Conservation (phyloP, 2,113 vertebrate genomes). For the Acrocephalus arundinaceus region DNA sequence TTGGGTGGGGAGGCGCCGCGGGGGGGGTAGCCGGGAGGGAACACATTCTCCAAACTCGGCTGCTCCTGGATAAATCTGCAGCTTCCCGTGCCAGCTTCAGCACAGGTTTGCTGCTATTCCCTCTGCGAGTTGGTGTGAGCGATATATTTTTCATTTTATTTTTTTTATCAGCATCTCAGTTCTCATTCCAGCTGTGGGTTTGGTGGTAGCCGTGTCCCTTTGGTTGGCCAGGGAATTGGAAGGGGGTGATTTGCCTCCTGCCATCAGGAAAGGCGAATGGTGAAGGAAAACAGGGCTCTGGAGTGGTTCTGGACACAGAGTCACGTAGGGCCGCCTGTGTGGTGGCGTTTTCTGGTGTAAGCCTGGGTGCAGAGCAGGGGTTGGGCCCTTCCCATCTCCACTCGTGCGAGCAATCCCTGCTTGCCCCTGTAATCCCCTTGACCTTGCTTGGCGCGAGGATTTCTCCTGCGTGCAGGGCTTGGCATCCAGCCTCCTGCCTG, state of each 20-base stretch:
- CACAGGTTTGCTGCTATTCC: neutral
- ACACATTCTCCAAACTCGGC: neutral
- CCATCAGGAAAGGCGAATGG: rapidly evolving
- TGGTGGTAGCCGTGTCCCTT: rapidly evolving
- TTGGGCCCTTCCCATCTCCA: neutral
- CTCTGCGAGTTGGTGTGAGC: neutral
- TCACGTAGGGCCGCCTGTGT: rapidly evolving
- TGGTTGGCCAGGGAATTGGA: rapidly evolving
- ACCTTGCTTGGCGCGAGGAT: neutral
- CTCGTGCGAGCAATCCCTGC: neutral
- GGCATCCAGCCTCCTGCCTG: neutral
- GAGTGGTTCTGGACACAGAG: neutral
- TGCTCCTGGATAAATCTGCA: neutral
- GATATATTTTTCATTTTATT: neutral
- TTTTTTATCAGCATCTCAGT: neutral
- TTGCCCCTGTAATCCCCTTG: neutral
- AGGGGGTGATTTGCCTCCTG: neutral
- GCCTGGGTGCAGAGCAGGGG: neutral
- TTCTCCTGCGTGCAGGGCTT: neutral
- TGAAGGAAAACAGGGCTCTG: neutral
- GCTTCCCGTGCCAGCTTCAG: neutral
- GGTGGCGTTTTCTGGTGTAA: neutral
- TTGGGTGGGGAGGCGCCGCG: constrained; percentile 20
- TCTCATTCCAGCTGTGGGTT: neutral
- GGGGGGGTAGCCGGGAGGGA: neutral